Percentiles rank a stretch among this genome's conserved stretches.
Evolutionary conservation across 2,888 invertebrate genomes (phyloP).

Genomic region (Seira ritae): DNA sequence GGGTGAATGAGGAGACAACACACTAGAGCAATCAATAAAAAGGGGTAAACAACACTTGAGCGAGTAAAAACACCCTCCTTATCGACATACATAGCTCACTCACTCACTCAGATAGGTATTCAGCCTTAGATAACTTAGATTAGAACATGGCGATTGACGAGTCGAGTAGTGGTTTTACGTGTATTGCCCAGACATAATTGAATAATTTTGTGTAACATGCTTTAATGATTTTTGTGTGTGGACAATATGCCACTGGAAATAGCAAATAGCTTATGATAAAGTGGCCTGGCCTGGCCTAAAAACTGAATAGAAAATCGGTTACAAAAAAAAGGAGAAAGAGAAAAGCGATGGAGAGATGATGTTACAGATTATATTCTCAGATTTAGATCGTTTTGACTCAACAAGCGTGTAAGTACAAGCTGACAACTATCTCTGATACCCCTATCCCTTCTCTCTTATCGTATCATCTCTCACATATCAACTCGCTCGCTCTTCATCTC

Average conservation of each 20-base stretch:
- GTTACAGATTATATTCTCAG: not conserved
- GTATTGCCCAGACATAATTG: conserved; percentile 32
- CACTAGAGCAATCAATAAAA: conserved; percentile 48
- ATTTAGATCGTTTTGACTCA: conserved; percentile 55
- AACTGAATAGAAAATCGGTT: too few relatives aligned
- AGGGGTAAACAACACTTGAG: conserved; percentile 55
- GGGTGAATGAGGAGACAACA: too few relatives aligned
- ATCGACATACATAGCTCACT: too few relatives aligned
- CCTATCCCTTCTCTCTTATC: conserved; percentile 36
- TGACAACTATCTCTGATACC: conserved; percentile 6
- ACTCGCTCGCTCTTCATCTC: conserved; percentile 36
- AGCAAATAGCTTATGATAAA: not conserved
- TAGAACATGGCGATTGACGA: too few relatives aligned
- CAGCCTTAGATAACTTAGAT: too few relatives aligned
- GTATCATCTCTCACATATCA: conserved; percentile 50
- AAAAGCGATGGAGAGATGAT: too few relatives aligned
- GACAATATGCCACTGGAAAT: conserved; percentile 5
- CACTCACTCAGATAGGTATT: too few relatives aligned
- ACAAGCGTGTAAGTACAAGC: conserved; percentile 55
- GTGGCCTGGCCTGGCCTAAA: too few relatives aligned
- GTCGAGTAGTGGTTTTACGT: conserved; percentile 42
- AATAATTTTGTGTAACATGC: conserved; percentile 31
- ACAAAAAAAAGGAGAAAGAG: too few relatives aligned
- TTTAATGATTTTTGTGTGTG: too few relatives aligned
- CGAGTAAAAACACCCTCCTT: conserved; percentile 36